Base-by-base conservation (phyloP, 2,797 vertebrate genomes). In the Gallinago stenura region DNA sequence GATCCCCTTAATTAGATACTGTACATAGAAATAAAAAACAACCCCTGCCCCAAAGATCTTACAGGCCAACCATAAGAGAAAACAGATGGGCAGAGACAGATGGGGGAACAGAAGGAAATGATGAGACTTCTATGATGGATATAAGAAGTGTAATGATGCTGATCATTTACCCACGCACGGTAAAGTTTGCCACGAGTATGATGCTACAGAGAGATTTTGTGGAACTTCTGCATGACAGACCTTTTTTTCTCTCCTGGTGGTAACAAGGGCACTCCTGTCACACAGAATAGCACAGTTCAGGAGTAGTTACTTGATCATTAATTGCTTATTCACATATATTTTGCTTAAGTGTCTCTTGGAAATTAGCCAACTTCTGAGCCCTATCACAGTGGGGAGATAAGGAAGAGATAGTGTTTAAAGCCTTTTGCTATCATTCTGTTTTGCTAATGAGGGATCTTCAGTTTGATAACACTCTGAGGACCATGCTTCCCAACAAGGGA, bases 51-150 rank as follows among this genome's bases (percentile, higher is more conserved):
- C 78, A 58, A 93, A 89, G 83, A 92, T 51, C 70, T 77, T 76
- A 73, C 17, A 87, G 54, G 18, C 24, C 54, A 88, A 65, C 28
- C 39, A 69, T 83, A 94, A 58, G 30, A 91, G 61, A 86, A 95
- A 87, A 83, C 88, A 96, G 95, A 95, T 92, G 93, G 86, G 16
- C 25, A 93, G 70, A 95, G 83, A 96, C 94, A 96, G 95, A 96
- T 89, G 92, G 75, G 25, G 25, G 9, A 96, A 91, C 87, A 92
- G 77, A 96, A 92, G 83, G 51, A 93, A 97, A 78, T 76, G 85
- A 87, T 78, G 51, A 90, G 60, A 89, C 31, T 85, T 84, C 43
- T 73, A 1, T 66, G 46, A 84, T 43, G 58, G 62, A 45, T 65
- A 72, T n/a, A 80, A 91, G 95, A 89, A 93, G 64, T 61, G 39